These are phyloP conservation scores for Spisula solida DNA, from an alignment of 2,888 invertebrate species.

Conservation along the genomic window DNA sequence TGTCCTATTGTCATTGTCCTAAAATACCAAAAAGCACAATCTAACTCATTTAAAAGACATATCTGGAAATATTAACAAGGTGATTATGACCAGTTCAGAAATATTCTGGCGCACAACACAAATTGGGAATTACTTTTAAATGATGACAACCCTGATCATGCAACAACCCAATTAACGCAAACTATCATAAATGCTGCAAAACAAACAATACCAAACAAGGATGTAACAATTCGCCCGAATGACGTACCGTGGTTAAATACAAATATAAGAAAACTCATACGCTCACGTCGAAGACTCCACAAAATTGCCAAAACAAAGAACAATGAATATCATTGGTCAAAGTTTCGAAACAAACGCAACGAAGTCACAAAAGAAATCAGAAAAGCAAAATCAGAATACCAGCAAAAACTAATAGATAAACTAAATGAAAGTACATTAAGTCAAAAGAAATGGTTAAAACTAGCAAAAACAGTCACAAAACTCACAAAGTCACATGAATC, in stretches of 20 bases:
- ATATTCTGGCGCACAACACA: too few species aligned
- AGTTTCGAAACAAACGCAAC: not conserved
- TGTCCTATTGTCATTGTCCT: slow-evolving; percentile 19
- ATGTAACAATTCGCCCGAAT: not conserved
- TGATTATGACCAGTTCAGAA: not conserved
- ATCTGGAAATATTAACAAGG: not conserved
- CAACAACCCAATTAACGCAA: not conserved
- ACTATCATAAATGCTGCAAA: not conserved
- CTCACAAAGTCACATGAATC: too few species aligned
- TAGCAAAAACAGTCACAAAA: slow-evolving; percentile 22
- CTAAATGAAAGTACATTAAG: too few species aligned
- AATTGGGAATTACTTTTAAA: too few species aligned
- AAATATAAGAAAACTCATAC: not conserved
- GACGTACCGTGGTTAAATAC: not conserved
- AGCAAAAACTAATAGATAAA: slow-evolving; percentile 18
- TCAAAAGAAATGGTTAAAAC: slow-evolving; percentile 27
- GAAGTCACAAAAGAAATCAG: not conserved
- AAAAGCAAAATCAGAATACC: not conserved
- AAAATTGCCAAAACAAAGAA: not conserved
- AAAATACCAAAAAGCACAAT: not conserved
- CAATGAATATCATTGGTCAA: not conserved
- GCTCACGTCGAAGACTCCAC: not conserved
- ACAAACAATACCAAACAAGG: not conserved
- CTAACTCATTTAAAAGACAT: not conserved
- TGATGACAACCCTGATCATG: too few species aligned